These are phyloP conservation scores for Steinernema hermaphroditum DNA, from an alignment of 2,888 invertebrate genomes.

Conservation along the genomic window DNA sequence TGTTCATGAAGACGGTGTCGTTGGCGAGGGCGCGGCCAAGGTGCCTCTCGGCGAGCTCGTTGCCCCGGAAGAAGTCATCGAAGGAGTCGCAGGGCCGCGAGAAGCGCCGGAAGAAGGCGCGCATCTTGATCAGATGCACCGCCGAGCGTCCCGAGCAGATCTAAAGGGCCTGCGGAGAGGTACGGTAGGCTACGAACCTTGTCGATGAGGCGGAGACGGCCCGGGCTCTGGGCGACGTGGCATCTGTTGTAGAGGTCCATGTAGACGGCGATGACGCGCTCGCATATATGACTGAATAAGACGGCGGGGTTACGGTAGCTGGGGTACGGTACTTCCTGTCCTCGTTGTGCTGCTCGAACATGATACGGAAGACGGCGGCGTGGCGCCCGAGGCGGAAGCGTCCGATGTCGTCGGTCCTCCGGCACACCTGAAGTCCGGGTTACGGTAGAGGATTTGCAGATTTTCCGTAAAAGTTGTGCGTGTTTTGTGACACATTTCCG, in stretches of 20 bases:
- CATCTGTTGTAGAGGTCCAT: slow-evolving; percentile 59
- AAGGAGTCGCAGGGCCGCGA: slow-evolving; percentile 53
- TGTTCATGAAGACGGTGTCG: slow-evolving; percentile 62
- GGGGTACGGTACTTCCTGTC: slow-evolving; percentile 49
- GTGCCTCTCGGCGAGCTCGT: slow-evolving; percentile 33
- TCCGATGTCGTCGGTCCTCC: slow-evolving; percentile 50
- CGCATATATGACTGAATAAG: slow-evolving; percentile 51
- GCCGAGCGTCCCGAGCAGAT: slow-evolving; percentile 52
- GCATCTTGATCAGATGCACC: slow-evolving; percentile 49
- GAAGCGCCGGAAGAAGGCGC: slow-evolving; percentile 59
- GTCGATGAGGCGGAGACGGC: slow-evolving; percentile 14
- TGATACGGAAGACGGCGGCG: slow-evolving; percentile 48
- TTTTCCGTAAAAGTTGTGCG: no score
- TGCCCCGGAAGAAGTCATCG: slow-evolving; percentile 42
- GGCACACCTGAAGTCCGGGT: slow-evolving; percentile 41
- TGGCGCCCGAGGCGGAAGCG: slow-evolving; percentile 45
- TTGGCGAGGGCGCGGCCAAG: slow-evolving; percentile 57
- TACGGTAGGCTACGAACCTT: slow-evolving; percentile 5
- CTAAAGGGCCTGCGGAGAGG: slow-evolving; percentile 40
- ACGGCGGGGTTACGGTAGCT: slow-evolving; percentile 18
- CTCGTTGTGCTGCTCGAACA: slow-evolving; percentile 47
- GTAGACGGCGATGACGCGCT: slow-evolving; percentile 49
- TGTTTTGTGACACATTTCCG: no score
- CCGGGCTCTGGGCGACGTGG: slow-evolving; percentile 54
- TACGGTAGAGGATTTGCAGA: not conserved